These are phyloP conservation scores for Dioctria rufipes DNA, from an alignment of 2,888 invertebrate species.

Conservation along the genomic window DNA sequence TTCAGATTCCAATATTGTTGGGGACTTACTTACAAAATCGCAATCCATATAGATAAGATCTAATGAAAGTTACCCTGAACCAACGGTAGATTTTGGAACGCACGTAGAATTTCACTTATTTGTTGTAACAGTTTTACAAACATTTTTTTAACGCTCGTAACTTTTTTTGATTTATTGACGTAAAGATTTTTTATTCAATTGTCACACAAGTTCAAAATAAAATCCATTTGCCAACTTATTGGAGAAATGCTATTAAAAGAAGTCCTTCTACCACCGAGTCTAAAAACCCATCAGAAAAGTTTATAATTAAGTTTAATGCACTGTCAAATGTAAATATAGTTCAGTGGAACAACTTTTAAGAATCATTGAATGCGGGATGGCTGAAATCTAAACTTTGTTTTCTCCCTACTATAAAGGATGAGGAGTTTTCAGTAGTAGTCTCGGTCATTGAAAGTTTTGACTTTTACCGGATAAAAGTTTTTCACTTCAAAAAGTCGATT, in stretches of 20 bases:
- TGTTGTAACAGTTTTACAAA: neutral
- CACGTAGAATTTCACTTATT: too few relatives aligned
- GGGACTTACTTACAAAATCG: too few relatives aligned
- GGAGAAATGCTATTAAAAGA: neutral
- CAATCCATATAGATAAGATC: too few relatives aligned
- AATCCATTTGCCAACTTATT: neutral
- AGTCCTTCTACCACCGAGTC: neutral
- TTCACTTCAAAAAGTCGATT: conserved; percentile 33
- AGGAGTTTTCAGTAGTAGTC: conserved; percentile 6
- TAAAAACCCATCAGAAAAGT: conserved; percentile 19
- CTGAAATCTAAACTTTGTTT: neutral
- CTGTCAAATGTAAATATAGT: conserved; percentile 47
- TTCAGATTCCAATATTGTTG: too few relatives aligned
- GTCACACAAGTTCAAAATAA: neutral
- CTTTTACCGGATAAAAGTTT: conserved; percentile 38
- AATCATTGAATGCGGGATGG: conserved; percentile 15
- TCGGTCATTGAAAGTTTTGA: conserved; percentile 35
- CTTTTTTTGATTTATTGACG: neutral
- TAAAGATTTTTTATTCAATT: neutral
- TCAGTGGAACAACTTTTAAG: conserved; percentile 22
- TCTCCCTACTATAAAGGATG: neutral
- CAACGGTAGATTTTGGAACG: too few relatives aligned
- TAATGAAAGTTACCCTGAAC: too few relatives aligned
- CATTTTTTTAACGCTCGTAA: neutral
- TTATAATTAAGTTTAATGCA: conserved; percentile 49